Base-by-base conservation (phyloP, 1,140 invertebrate species). In the Magallana ariakensis region DNA sequence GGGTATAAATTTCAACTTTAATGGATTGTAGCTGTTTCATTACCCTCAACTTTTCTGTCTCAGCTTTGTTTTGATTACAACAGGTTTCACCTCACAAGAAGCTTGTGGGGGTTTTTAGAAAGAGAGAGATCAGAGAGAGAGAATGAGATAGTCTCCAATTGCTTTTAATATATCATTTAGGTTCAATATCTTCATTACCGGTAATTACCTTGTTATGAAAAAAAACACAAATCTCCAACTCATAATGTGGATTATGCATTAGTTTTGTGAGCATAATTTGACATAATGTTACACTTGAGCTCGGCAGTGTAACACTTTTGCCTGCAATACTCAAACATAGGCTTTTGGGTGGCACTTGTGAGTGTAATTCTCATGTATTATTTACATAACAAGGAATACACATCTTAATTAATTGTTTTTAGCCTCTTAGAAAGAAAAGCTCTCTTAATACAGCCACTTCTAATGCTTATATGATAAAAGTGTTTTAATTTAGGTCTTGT, bases 1-100 rank as follows among this genome's bases (percentile, higher is more conserved):
- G 95, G 96, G 91, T 84, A 22, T n/a, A n/a, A 15, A 46, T 19
- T 62, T 15, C 33, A 46, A 46, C 33, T 46, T 46, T 46, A 46
- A 46, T 46, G 33, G 33, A 46, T 46, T 46, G 33, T 46, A 46
- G 33, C 33, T 46, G 33, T 46, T 46, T 46, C 33, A 46, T 46
- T 46, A 46, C 33, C 33, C 33, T 46, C 33, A 46, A 46, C 33
- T 46, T 46, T 46, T 46, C 33, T 3, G 33, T 46, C 33, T 46
- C 33, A 46, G 33, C 33, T 46, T 46, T 46, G 33, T 46, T 46
- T 46, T 46, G 33, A 46, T 46, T 46, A 46, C 33, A 46, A 46
- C 33, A 46, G 33, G 33, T 46, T 46, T 46, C 33, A 46, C 33
- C 33, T 46, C 33, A 46, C 33, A 46, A 46, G 33, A 46, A 46